phyloP scores from a whole-genome alignment of 1,140 invertebrate genomes.

The Trichonephila clavata region DNA sequence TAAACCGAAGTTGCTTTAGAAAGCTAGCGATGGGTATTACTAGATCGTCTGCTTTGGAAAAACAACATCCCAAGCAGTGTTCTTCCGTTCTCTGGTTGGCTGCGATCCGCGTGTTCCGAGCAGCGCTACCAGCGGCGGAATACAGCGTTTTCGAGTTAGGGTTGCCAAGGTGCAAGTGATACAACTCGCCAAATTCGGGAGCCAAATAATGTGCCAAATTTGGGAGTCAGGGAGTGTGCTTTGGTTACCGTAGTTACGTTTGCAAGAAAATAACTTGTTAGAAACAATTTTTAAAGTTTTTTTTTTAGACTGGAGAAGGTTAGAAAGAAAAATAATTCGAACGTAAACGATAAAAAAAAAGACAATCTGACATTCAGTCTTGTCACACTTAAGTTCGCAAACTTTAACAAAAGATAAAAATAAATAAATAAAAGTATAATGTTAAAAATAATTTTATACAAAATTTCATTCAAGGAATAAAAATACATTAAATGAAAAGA shows the following conservation, averaged over 20 bases:
- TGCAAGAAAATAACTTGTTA: not conserved
- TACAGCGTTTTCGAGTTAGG: slow-evolving; percentile 30
- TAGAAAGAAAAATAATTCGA: too few relatives aligned
- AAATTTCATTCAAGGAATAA: too few relatives aligned
- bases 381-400: too few relatives aligned
- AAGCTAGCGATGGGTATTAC: not conserved
- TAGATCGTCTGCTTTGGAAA: slow-evolving; percentile 56
- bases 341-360: too few relatives aligned
- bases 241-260: not conserved
- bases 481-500: too few relatives aligned
- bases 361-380: too few relatives aligned
- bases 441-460: too few relatives aligned
- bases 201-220: slow-evolving; percentile 11
- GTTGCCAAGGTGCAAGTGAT: slow-evolving; percentile 34
- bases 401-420: too few relatives aligned
- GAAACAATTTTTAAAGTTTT: too few relatives aligned
- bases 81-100: slow-evolving; percentile 66
- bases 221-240: not conserved
- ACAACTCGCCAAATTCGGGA: not conserved
- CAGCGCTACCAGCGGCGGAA: slow-evolving; percentile 56
- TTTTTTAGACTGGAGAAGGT: too few relatives aligned
- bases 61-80: slow-evolving; percentile 72
- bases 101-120: slow-evolving; percentile 71
- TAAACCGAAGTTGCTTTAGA: not conserved
- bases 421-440: too few relatives aligned